Percentiles rank a stretch among this genome's conserved stretches.
These are phyloP conservation scores for Rhabdornis inornatus DNA, from an alignment of 2,113 vertebrate genomes.

Conservation along the genomic window DNA sequence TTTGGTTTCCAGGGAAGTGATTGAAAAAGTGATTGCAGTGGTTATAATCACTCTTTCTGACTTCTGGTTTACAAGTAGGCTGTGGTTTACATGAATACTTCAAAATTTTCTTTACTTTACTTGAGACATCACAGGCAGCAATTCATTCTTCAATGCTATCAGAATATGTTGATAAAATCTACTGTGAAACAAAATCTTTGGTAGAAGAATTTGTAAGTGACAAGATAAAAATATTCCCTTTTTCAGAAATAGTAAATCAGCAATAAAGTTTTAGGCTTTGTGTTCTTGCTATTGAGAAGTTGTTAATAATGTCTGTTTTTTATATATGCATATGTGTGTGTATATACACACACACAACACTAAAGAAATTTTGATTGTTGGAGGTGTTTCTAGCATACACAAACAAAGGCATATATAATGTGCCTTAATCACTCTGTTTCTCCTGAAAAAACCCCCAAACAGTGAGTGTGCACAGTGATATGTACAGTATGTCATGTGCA, in stretches of 20 bases:
- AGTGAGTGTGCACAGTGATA: neutral
- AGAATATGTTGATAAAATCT: neutral
- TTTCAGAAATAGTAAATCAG: neutral
- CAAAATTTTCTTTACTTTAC: neutral
- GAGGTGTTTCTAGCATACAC: neutral
- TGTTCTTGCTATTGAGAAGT: neutral
- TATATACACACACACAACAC: rapidly evolving
- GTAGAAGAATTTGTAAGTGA: neutral
- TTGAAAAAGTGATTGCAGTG: neutral
- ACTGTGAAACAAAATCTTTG: neutral
- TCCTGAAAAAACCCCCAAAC: neutral
- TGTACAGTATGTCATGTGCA: neutral
- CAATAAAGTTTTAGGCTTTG: neutral
- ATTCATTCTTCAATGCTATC: neutral
- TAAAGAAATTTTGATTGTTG: neutral
- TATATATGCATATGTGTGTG: rapidly evolving
- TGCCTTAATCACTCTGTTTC: neutral
- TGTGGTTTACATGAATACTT: neutral
- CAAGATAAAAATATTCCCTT: neutral
- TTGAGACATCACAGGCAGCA: neutral
- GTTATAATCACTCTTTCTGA: neutral
- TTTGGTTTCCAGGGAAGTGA: neutral
- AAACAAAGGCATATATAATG: neutral
- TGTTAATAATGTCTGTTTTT: neutral
- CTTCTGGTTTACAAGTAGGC: neutral